Conservation (phyloP, 1,140 invertebrate genomes). For the Drosophila neocordata region DNA sequence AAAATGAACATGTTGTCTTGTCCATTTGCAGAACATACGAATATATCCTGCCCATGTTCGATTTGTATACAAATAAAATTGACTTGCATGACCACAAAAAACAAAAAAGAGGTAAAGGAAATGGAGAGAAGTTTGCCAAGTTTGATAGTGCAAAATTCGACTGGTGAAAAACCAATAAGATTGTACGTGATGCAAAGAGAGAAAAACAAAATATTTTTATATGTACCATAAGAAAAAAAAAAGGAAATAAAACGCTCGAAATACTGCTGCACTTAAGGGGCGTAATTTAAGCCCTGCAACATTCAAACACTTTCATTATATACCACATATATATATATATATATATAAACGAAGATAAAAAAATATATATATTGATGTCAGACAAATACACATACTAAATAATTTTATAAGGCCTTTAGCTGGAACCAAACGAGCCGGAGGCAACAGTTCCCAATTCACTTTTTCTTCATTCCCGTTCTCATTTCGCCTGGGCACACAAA, state of each 20-base stretch:
- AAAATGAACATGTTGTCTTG: conserved; percentile 45
- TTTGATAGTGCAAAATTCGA: conserved; percentile 14
- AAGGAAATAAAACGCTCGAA: background rate
- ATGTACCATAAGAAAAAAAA: conserved; percentile 32
- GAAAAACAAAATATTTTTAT: background rate
- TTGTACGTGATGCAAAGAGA: background rate
- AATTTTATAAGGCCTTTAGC: conserved; percentile 55
- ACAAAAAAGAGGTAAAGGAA: conserved; percentile 18
- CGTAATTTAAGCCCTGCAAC: conserved; percentile 15
- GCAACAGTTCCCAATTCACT: conserved; percentile 23
- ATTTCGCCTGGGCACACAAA: conserved; percentile 26
- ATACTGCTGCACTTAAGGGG: conserved; percentile 34
- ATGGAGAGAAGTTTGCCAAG: conserved; percentile 14
- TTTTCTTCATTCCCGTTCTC: background rate
- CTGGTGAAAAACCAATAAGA: background rate
- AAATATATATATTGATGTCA: conserved; percentile 30
- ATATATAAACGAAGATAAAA: conserved; percentile 42
- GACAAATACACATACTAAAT: conserved; percentile 37
- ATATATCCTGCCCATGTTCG: conserved; percentile 22
- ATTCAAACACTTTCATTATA: conserved; percentile 53
- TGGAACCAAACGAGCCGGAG: background rate
- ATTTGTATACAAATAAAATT: conserved; percentile 38
- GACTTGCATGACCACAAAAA: conserved; percentile 28
- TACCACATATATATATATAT: too few species aligned
- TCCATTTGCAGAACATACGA: conserved; percentile 24